A percentile compares a stretch with the other conserved stretches of the same genome.
Conservation (phyloP, 1,140 invertebrate species). For the Hesperophylax magnus region DNA sequence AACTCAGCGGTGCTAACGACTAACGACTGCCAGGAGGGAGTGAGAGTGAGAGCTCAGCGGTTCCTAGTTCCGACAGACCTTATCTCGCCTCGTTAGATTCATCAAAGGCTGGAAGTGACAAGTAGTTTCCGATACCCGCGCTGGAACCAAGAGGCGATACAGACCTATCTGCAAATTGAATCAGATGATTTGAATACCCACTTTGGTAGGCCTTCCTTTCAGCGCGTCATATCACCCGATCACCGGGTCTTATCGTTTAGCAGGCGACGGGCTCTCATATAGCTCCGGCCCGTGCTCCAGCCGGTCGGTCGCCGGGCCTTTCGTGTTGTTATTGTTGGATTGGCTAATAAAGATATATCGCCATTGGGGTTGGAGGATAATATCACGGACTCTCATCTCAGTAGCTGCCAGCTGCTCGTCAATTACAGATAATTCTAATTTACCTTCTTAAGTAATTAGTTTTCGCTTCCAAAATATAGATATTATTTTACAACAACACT, state of each 20-base stretch:
- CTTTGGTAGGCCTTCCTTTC: slow-evolving; percentile 17
- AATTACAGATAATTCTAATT: no score
- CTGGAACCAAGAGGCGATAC: not conserved
- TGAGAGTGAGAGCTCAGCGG: no score
- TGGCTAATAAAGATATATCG: slow-evolving; percentile 7
- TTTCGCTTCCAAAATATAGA: no score
- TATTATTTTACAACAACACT: no score
- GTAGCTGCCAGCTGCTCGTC: no score
- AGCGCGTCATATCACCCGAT: slow-evolving; percentile 14
- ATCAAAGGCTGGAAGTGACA: slow-evolving; percentile 27
- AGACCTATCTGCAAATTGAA: slow-evolving; percentile 34
- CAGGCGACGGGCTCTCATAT: no score
- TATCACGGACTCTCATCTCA: no score
- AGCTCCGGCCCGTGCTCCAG: not conserved
- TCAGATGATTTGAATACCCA: slow-evolving; percentile 33
- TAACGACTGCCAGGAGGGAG: no score
- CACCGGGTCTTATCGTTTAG: slow-evolving; percentile 1
- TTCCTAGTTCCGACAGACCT: not conserved
- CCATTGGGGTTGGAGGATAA: no score
- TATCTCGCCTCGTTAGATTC: slow-evolving; percentile 23
- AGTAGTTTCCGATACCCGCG: not conserved
- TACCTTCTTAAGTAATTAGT: no score
- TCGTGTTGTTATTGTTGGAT: not conserved
- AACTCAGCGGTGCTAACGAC: no score
- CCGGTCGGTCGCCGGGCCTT: not conserved